Percentiles rank a stretch among this genome's conserved stretches.
Conservation (phyloP, 2,113 vertebrate genomes). For the Motacilla tschutschensis region DNA sequence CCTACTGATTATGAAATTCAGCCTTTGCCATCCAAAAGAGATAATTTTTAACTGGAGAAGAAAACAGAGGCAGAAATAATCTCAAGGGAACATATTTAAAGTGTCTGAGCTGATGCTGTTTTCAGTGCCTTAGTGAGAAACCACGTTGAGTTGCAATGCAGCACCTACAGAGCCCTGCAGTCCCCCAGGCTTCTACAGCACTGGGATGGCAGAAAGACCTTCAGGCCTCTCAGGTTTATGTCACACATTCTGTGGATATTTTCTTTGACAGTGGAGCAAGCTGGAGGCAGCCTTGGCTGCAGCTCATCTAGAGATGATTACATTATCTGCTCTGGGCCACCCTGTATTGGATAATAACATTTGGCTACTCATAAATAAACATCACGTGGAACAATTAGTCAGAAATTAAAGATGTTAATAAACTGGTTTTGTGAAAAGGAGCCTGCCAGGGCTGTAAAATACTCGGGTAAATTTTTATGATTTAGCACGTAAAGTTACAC, state of each 20-base stretch:
- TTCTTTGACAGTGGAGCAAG: constrained; percentile 35
- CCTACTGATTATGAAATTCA: neutral
- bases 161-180: neutral
- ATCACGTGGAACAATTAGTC: neutral
- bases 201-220: neutral
- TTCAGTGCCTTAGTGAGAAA: neutral
- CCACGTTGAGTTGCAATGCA: neutral
- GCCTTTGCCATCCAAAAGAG: neutral
- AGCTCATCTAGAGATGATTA: constrained; percentile 6
- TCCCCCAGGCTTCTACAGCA: neutral
- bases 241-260: constrained; percentile 14
- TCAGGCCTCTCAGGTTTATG: constrained; percentile 38
- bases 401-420: constrained; percentile 14
- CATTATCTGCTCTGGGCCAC: constrained; percentile 31
- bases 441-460: neutral
- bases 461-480: neutral
- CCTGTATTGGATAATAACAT: constrained; percentile 27
- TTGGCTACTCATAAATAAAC: constrained; percentile 7
- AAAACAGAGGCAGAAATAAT: neutral
- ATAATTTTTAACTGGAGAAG: neutral
- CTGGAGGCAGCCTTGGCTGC: constrained; percentile 27
- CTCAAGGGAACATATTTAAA: neutral
- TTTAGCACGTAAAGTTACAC: neutral
- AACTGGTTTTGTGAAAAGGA: neutral
- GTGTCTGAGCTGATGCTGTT: neutral